phyloP scores from a whole-genome alignment of 2,797 vertebrate species.

The Setipinna tenuifilis region DNA sequence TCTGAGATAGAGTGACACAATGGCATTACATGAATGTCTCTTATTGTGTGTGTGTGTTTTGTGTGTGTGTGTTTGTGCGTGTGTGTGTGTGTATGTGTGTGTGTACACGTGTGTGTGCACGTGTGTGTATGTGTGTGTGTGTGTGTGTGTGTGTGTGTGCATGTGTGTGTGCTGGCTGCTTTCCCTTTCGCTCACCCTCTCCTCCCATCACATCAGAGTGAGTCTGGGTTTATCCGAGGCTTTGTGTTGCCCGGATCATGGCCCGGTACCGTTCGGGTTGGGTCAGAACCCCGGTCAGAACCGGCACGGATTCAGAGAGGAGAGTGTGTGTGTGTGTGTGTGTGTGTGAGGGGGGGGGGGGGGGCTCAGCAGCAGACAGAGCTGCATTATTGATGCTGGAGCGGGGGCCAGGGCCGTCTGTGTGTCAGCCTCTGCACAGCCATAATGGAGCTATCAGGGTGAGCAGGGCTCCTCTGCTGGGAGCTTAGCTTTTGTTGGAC shows the following conservation, averaged over 20 bases:
- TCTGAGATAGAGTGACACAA: too few species aligned
- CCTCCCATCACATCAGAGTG: too few species aligned
- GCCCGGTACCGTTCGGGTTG: too few species aligned
- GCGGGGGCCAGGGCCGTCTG: neutral
- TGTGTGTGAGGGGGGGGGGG: too few species aligned
- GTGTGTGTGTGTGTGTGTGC: constrained; percentile 17
- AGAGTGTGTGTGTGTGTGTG: too few species aligned
- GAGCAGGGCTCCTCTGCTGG: neutral
- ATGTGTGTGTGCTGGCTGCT: neutral
- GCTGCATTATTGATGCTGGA: constrained; percentile 4
- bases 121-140: neutral
- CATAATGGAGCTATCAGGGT: neutral
- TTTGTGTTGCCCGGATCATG: too few species aligned
- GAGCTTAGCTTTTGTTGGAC: constrained; percentile 17
- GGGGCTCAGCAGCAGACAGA: neutral
- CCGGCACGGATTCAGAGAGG: too few species aligned
- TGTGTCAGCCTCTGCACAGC: neutral
- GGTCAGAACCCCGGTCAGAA: too few species aligned
- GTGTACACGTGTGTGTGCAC: neutral
- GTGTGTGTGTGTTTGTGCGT: neutral
- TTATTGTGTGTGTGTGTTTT: constrained; percentile 12
- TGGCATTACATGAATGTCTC: too few species aligned
- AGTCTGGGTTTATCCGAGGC: too few species aligned
- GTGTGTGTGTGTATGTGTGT: neutral
- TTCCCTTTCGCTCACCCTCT: too few species aligned